These are phyloP conservation scores for Istiophorus platypterus DNA, from an alignment of 2,113 vertebrate genomes.

Conservation along the genomic window DNA sequence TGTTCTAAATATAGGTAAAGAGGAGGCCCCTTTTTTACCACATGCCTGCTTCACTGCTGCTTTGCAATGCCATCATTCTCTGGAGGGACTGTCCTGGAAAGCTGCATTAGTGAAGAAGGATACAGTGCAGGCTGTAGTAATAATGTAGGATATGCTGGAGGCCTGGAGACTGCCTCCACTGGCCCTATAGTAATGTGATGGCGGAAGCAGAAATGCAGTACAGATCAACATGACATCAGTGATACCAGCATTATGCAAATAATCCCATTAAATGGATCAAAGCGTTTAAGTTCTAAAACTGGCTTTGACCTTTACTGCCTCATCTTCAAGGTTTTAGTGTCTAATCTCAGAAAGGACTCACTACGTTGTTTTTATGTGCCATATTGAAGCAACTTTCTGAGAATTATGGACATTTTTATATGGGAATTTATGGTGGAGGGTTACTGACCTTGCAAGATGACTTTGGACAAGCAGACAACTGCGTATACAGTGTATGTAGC, in stretches of 20 bases:
- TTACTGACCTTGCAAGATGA: background rate
- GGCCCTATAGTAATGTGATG: background rate
- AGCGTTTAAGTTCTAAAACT: constrained; percentile 22
- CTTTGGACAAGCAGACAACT: background rate
- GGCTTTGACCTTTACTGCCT: constrained; percentile 31
- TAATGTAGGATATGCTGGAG: background rate
- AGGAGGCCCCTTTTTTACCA: background rate
- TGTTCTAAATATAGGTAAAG: constrained; percentile 43
- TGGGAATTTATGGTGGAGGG: background rate
- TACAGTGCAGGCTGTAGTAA: background rate
- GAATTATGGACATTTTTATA: background rate
- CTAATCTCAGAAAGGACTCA: background rate
- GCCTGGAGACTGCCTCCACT: background rate
- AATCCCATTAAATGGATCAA: background rate
- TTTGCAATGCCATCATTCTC: constrained; percentile 8
- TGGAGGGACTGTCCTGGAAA: constrained; percentile 17
- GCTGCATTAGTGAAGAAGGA: background rate
- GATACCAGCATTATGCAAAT: constrained; percentile 24
- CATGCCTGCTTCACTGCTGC: constrained; percentile 7
- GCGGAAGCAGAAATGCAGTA: background rate
- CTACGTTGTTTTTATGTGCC: background rate
- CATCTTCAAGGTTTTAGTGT: background rate
- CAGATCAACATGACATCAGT: constrained; percentile 19
- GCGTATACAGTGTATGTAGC: background rate
- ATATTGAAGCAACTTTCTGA: background rate